These are phyloP conservation scores for Corapipo altera DNA, from an alignment of 2,113 vertebrate species.

Conservation along the genomic window DNA sequence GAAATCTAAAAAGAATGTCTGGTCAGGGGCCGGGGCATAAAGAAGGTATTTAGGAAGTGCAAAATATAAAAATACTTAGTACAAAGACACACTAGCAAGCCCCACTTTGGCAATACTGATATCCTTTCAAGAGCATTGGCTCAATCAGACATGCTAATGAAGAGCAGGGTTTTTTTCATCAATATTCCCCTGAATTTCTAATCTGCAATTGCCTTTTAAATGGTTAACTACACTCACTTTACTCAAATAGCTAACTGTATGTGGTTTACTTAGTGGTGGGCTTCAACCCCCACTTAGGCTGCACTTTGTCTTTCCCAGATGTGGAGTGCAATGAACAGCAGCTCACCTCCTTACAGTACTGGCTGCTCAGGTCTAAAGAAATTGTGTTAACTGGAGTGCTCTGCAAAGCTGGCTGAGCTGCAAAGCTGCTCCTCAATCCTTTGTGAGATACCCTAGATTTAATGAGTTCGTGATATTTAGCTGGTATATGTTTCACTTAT, in stretches of 20 bases:
- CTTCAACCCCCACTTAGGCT: background rate
- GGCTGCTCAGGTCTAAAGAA: background rate
- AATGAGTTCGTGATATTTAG: background rate
- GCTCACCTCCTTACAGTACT: background rate
- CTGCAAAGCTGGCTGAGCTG: background rate
- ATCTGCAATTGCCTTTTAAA: background rate
- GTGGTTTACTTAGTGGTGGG: background rate
- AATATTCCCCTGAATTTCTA: background rate
- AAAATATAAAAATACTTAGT: background rate
- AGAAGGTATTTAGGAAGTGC: background rate
- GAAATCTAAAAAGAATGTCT: constrained; percentile 55
- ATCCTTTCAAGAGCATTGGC: background rate
- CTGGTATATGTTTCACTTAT: background rate
- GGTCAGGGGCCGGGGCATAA: background rate
- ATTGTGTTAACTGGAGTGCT: background rate
- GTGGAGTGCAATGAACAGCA: background rate
- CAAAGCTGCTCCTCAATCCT: background rate
- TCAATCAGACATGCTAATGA: background rate
- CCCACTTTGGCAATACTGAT: background rate
- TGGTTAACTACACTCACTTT: background rate
- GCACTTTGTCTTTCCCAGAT: background rate
- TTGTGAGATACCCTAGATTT: background rate
- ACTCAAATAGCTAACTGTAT: background rate
- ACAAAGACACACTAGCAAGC: background rate
- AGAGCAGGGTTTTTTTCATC: background rate